Evolutionary conservation across 1,140 invertebrate species (phyloP).

Genomic region (Triops longicaudatus): DNA sequence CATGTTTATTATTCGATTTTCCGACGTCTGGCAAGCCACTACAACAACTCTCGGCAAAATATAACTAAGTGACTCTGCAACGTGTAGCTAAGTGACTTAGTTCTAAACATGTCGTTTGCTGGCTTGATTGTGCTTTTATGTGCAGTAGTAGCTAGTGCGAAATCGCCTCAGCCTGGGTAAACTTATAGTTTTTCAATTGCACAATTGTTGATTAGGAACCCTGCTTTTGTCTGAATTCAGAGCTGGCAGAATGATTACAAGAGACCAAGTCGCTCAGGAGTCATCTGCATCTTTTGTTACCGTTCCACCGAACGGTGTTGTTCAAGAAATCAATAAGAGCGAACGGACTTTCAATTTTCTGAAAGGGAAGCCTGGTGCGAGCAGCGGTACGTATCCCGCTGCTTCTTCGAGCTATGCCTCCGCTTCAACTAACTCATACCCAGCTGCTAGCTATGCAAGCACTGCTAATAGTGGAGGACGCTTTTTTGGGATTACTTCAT

Average conservation of each 20-base stretch:
- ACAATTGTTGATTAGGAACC: not conserved
- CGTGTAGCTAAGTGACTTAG: not conserved
- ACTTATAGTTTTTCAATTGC: not conserved
- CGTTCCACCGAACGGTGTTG: not conserved
- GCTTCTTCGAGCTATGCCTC: not conserved
- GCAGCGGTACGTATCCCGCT: not conserved
- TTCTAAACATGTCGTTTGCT: not conserved
- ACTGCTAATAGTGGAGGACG: not conserved
- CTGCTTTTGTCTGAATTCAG: not conserved
- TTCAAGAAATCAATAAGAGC: not conserved
- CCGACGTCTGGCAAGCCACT: not conserved
- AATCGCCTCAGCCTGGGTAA: not conserved
- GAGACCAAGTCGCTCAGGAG: not conserved
- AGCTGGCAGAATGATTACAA: not conserved
- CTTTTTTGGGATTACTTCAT: not conserved
- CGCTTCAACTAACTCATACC: not conserved
- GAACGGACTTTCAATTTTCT: slow-evolving; percentile 3
- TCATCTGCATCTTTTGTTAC: not conserved
- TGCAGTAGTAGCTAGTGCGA: not conserved
- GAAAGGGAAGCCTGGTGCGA: not conserved
- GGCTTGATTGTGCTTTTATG: not conserved
- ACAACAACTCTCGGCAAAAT: not conserved
- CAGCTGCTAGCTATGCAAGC: not conserved
- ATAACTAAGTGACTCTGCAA: not conserved
- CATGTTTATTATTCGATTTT: not conserved